Base-by-base conservation (phyloP, 2,797 vertebrate species). In the Chrysocyon brachyurus region DNA sequence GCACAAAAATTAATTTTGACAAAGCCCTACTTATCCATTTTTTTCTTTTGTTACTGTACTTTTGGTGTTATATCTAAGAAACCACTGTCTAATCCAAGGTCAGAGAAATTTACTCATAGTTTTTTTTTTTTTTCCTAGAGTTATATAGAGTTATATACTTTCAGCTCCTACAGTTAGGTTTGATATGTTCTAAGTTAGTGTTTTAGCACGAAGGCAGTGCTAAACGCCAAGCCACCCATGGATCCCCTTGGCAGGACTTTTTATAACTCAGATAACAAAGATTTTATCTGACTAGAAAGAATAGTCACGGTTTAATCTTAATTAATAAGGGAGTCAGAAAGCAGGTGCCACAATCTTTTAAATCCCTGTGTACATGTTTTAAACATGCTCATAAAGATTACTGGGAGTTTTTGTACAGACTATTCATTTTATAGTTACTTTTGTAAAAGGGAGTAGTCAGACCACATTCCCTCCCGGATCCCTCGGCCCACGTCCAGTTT, bases 261-360 rank as follows among this genome's bases (percentile, higher is more conserved):
- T 73, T 81, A 31, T n/a, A 95, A 81, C 22, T 72, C 22, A 81
- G 28, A 63, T 81, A 73, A 81, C 36, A 73, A 87, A 73, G 33
- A 73, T 66, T 91, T 82, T 75, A 54, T 66, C 89, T 87, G 64
- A 31, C 40, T 91, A 66, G 17, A 90, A n/a, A 87, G 31, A 91
- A 64, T 81, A 91, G 40, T 66, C 31, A 40, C 68, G 19, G 5
- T 59, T 94, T 87, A 82, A 59, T 87, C 31, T 73, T 90, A 90
- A 19, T 61, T 61, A 86, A n/a, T 91, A 81, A 31, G 57, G 9
- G 1, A 75, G 66, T 82, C 31, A 72, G 82, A 89, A 90, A 87
- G 33, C 57, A 92, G 73, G 73, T 73, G 66, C 49, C 82, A 90
- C 93, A 56, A 85, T 90, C 64, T 96, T 81, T 52, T 86, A 79